Evolutionary conservation across 1,140 invertebrate species (phyloP), one percentile per base, ranked within the genome.

Genomic region (Aethina tumida): DNA sequence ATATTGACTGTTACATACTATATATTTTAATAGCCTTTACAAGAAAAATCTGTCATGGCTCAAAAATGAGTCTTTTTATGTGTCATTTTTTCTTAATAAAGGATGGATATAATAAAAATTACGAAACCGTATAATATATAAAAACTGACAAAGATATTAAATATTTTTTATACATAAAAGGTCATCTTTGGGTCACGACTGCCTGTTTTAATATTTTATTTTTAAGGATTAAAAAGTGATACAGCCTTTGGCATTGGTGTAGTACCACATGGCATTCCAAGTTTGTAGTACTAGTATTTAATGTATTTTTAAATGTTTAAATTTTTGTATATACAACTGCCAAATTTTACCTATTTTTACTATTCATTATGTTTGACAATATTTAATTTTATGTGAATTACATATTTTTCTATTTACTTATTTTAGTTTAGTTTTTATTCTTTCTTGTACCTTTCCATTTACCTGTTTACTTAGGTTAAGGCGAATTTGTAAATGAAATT

Each of bases 271-370:
- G n/a, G 39, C 32, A 35, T 34, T 41, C 32, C 32, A 27, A 27
- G 19, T 34, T 18, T 35, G 17, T 20, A 35, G 39, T 29, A 35
- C 17, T 35, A 47, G 21, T 34, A 19, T 35, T 21, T 35, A 30
- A 39, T 39, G 21, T 33, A 32, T 46, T 19, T 41, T 37, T 27
- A 30, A 31, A 33, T 43, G 8, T 42, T 21, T 32, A 21, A 41
- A 39, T 39, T 22, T 40, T 45, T 37, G 27, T 39, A 22, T 27
- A 22, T 35, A 27, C 35, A 48, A 52, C 49, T 54, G 49, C 49
- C 50, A 50, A 45, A 50, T 50, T 53, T 53, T 50, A 51, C 35
- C 33, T 52, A 49, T 45, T 55, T 50, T 38, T 50, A 38, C 31
- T 39, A 30, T 49, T 41, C 41, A 41, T 36, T 25, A 33, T 39